Evolutionary conservation across 2,888 invertebrate genomes (phyloP), one percentile per base, ranked within the genome.

Genomic region (Drosophila fungiperda): DNA sequence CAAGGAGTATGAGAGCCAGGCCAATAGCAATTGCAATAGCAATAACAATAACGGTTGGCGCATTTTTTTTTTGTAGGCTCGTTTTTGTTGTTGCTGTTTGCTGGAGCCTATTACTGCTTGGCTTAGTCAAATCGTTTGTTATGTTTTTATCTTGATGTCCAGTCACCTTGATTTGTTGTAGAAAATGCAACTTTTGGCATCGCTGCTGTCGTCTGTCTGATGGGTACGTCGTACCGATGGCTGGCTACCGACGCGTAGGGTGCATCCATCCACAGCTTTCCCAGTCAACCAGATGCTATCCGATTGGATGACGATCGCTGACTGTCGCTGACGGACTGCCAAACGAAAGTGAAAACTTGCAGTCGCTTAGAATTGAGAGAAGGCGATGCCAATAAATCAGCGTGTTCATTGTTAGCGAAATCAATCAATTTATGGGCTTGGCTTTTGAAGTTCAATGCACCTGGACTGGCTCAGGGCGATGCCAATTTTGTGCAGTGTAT

Each of bases 141-240:
- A 91, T 91, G 91, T 90, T 91, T 91, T 91, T 91, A 91, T 91
- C 91, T 91, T 90, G 92, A 92, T 91, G 92, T 89, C 89, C 90
- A 91, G 92, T 91, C 92, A 91, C 91, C 91, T 91, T 91, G 92
- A 92, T 92, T 91, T 91, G 92, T 91, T 91, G 92, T 87, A 89
- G 89, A 91, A 91, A 91, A 87, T 85, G 87, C 90, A 89, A 85
- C 89, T 90, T 90, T 91, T 91, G 91, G 89, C 92, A 91, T 90
- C 70, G 80, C 69, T 58, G 60, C 83, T 76, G 74, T 70, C 58
- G 76, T 76, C 66, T 63, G 76, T 76, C 68, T 63, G 64, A 50
- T 57, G 64, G 48, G 50, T 38, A 60, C 55, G 72, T 49, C 40
- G 57, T 23, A 45, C 38, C 40, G 40, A 38, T 29, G 33, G 50